Conservation (phyloP, 92 coral and sea anemone species). For the Desmophyllum pertusum region DNA sequence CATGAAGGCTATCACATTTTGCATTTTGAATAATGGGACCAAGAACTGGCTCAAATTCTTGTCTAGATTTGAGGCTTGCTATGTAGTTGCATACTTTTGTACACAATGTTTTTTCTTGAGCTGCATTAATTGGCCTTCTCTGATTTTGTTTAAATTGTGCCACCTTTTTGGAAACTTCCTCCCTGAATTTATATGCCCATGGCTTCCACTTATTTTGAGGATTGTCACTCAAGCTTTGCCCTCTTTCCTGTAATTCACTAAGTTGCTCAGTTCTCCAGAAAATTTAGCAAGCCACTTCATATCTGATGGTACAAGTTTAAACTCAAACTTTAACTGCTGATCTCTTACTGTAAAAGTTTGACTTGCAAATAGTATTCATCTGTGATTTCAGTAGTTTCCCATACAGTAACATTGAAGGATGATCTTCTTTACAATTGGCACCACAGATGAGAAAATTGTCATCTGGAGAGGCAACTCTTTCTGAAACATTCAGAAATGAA, state of each 20-base stretch:
- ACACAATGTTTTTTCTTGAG: constrained; percentile 58
- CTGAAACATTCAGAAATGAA: constrained; percentile 66
- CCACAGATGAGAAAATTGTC: constrained; percentile 68
- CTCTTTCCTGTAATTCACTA: constrained; percentile 46
- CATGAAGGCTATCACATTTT: constrained; percentile 66
- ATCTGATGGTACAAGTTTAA: constrained; percentile 70
- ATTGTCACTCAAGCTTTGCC: constrained; percentile 52
- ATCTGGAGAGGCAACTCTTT: constrained; percentile 69
- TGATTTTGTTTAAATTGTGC: constrained; percentile 51
- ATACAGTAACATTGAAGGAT: constrained; percentile 69
- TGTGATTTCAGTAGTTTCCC: constrained; percentile 55
- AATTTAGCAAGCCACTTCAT: constrained; percentile 66
- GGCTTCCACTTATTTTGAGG: constrained; percentile 64
- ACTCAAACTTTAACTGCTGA: constrained; percentile 53
- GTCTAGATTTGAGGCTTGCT: constrained; percentile 65
- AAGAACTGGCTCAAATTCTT: constrained; percentile 64
- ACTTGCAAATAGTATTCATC: constrained; percentile 41
- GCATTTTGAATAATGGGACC: constrained; percentile 65
- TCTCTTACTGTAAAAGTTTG: constrained; percentile 54
- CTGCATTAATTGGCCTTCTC: constrained; percentile 58
- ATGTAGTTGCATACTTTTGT: constrained; percentile 59
- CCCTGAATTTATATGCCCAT: constrained; percentile 63
- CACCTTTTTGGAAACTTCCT: constrained; percentile 58
- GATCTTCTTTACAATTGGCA: constrained; percentile 77
- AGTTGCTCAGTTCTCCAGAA: constrained; percentile 56